These are phyloP conservation scores for Pollicipes pollicipes DNA, from an alignment of 1,140 invertebrate species.

Conservation along the genomic window DNA sequence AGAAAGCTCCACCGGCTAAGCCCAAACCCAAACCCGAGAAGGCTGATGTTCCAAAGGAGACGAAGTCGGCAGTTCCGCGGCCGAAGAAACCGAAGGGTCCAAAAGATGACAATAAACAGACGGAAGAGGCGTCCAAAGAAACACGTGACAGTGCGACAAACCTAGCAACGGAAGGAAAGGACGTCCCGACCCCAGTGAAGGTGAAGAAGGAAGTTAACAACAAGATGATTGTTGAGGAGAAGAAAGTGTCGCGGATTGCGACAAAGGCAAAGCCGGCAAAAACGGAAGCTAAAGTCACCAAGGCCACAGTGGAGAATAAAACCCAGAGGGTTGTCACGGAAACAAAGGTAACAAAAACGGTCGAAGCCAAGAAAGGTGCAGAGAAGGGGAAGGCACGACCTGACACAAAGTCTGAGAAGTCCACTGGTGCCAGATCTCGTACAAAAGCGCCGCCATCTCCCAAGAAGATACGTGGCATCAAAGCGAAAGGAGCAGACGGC, in stretches of 20 bases:
- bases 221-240: background rate
- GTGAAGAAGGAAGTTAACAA: background rate
- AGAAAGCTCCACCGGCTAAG: slow-evolving; percentile 11
- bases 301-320: background rate
- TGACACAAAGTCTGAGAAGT: background rate
- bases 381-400: background rate
- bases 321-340: background rate
- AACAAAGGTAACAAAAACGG: background rate
- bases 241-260: background rate
- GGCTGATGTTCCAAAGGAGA: slow-evolving; percentile 10
- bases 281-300: background rate
- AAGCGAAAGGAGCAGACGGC: background rate
- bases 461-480: background rate
- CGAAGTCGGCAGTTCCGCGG: slow-evolving; percentile 10
- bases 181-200: background rate
- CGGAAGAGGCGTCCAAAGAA: slow-evolving; percentile 7
- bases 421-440: background rate
- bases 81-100: slow-evolving; percentile 9
- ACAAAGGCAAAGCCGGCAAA: background rate
- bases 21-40: slow-evolving; percentile 12
- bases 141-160: background rate
- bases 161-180: background rate
- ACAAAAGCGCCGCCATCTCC: background rate
- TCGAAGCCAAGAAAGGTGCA: background rate
- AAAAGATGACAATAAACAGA: slow-evolving; percentile 13